phyloP scores from a whole-genome alignment of 2,797 vertebrate species.

The Onychomys arenicola region DNA sequence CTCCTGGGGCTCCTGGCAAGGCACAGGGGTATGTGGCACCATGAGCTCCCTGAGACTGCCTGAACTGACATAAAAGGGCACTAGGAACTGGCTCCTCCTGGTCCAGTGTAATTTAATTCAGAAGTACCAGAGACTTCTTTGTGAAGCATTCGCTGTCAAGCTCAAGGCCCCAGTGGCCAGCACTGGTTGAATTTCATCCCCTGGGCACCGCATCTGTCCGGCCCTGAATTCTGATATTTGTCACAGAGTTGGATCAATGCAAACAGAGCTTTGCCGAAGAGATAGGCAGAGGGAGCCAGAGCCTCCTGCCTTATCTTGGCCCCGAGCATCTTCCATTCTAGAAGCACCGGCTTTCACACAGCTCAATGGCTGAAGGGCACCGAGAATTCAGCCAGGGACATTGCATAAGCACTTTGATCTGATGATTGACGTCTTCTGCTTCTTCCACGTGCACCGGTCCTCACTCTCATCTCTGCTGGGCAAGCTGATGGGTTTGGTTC shows the following conservation, averaged over 20 bases:
- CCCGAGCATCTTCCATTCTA: not conserved
- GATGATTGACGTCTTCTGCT: not conserved
- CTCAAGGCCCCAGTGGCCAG: conserved; percentile 22
- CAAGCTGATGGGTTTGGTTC: not conserved
- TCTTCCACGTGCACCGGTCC: not conserved
- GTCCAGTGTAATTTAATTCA: conserved; percentile 72
- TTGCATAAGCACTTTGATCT: conserved; percentile 31
- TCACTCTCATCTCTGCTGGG: not conserved
- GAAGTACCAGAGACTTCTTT: conserved; percentile 40
- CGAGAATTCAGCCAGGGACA: not conserved
- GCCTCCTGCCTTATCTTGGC: not conserved
- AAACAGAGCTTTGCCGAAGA: conserved; percentile 44
- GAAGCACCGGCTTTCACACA: not conserved
- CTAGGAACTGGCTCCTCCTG: not conserved
- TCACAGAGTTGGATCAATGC: conserved; percentile 14
- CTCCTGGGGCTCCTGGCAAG: not conserved
- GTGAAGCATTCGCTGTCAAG: conserved; percentile 56
- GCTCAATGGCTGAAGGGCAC: not conserved
- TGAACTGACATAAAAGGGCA: conserved; percentile 68
- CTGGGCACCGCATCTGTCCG: not conserved
- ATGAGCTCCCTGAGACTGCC: conserved; percentile 51
- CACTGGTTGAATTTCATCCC: conserved; percentile 66
- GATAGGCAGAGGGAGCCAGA: not conserved
- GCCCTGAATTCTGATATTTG: conserved; percentile 41
- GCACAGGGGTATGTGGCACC: accelerated